phyloP scores from a whole-genome alignment of 2,113 vertebrate species.

The Zosterops borbonicus region DNA sequence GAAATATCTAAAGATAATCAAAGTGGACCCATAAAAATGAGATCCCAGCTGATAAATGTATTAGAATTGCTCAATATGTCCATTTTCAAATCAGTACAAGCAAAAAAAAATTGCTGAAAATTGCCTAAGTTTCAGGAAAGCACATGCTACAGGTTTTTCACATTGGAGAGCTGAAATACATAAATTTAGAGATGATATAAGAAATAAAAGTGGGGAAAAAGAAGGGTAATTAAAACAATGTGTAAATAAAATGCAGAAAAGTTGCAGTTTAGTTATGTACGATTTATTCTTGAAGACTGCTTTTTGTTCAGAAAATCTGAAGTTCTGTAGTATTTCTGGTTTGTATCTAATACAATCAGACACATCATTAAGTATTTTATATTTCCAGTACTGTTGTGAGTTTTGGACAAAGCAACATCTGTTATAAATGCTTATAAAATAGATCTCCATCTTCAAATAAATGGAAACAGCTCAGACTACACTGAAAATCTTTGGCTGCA shows the following conservation, averaged over 20 bases:
- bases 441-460: neutral
- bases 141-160: neutral
- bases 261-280: neutral
- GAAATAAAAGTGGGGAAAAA: neutral
- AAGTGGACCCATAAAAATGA: conserved; percentile 43
- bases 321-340: neutral
- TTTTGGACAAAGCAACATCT: neutral
- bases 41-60: neutral
- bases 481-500: neutral
- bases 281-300: neutral
- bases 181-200: neutral
- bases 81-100: neutral
- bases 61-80: neutral
- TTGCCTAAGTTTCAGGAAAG: conserved; percentile 20
- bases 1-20: conserved; percentile 54
- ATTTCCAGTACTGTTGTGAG: neutral
- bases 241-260: neutral
- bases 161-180: neutral
- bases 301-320: neutral
- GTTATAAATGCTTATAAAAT: neutral
- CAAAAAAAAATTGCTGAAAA: neutral
- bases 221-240: neutral
- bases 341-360: neutral
- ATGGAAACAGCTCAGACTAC: neutral
- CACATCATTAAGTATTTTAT: neutral